Evolutionary conservation across 2,797 vertebrate genomes (phyloP), one percentile per base, ranked within the genome.

Genomic region (Sebastes hubbsi): DNA sequence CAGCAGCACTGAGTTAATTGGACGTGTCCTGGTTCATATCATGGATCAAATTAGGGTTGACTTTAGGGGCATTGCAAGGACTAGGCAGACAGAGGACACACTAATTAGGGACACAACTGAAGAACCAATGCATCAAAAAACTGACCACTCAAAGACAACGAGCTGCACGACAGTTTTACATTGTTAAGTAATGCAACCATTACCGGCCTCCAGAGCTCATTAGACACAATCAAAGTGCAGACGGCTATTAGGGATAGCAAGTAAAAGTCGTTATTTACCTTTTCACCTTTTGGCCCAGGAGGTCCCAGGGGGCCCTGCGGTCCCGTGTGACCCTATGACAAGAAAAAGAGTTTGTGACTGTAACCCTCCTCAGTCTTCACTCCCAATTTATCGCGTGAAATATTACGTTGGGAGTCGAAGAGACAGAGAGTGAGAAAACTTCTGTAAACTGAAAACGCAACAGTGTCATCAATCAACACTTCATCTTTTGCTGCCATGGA

Each of bases 271-370:
- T 49, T 83, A 86, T 76, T 32, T 94, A 99, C 99, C 97, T 99
- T 99, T 95, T 97, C 97, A 72, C 98, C 99, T 95, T 97, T 98
- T 74, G 96, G 89, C 84, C 98, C 98, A 20, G 96, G 95, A 80
- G 95, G 95, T 91, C 99, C 98, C 1, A 96, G 92, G 0, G 96
- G 94, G 27, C 98, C 98, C 0, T 92, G 88, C 8, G 91, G 86
- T 91, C 99, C 99, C 85, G 89, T 89, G 58, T 98, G 97, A 88
- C 98, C 99, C 98, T 99, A 8, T 27, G 61, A 73, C 42, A 81
- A 84, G 74, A 89, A 59, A 78, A 4, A 42, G 22, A 81, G 24
- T 46, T 67, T 30, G 32, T 73, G 1, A 22, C 2, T 55, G 5
- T 12, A 49, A 59, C 2, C 20, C 38, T 3, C 13, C 4, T 0